These are phyloP conservation scores for Apeira syringaria DNA, from an alignment of 2,888 invertebrate genomes.

Conservation along the genomic window DNA sequence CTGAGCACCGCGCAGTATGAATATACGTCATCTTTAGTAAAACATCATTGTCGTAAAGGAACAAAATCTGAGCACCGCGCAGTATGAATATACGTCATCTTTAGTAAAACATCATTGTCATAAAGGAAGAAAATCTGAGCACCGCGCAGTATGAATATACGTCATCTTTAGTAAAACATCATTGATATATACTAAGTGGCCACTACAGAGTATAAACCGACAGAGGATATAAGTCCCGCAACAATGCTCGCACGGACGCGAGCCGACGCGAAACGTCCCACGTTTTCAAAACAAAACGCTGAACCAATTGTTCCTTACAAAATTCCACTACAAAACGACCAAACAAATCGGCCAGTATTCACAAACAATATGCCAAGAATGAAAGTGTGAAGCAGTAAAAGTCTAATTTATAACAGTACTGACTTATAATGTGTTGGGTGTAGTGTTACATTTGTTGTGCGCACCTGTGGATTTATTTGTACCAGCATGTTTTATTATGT, in stretches of 20 bases:
- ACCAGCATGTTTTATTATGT: conserved; percentile 26
- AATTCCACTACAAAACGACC: conserved; percentile 74
- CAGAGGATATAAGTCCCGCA: conserved; percentile 49
- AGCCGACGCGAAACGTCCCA: conserved; percentile 47
- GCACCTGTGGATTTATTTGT: conserved; percentile 34
- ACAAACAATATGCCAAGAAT: conserved; percentile 62
- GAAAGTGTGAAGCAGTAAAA: conserved; percentile 40
- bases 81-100: too few species aligned
- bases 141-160: too few species aligned
- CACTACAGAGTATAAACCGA: too few species aligned
- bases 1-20: too few species aligned
- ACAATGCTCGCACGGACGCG: conserved; percentile 61
- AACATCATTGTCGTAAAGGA: too few species aligned
- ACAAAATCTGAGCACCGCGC: too few species aligned
- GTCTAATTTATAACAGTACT: conserved; percentile 29
- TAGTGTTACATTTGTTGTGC: conserved; percentile 52
- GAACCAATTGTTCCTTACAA: conserved; percentile 72
- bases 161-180: too few species aligned
- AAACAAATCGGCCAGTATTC: conserved; percentile 69
- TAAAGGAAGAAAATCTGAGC: too few species aligned
- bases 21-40: too few species aligned
- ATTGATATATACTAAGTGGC: too few species aligned
- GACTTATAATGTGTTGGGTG: conserved; percentile 65
- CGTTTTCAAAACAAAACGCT: conserved; percentile 75
- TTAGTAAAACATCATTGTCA: too few species aligned